Percentiles rank a stretch among this genome's conserved stretches.
Evolutionary conservation across 2,113 vertebrate genomes (phyloP).

Genomic region (Orthonyx spaldingii): DNA sequence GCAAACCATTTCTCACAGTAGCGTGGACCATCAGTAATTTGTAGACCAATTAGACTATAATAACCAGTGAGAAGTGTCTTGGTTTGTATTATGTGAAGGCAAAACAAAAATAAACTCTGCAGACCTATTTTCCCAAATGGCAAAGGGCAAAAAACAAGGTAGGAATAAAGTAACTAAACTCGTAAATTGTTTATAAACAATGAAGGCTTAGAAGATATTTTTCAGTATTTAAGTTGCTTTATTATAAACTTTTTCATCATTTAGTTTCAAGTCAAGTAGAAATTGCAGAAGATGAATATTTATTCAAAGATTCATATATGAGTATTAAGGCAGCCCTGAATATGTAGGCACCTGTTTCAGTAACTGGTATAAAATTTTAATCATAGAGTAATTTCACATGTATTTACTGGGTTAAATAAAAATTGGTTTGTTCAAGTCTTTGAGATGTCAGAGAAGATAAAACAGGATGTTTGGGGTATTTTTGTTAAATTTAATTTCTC

Average conservation of each 20-base stretch:
- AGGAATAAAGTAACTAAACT: background rate
- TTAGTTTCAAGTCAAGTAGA: background rate
- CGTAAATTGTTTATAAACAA: background rate
- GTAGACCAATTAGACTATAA: background rate
- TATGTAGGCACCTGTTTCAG: background rate
- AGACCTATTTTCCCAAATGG: background rate
- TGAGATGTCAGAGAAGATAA: background rate
- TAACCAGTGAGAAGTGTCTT: background rate
- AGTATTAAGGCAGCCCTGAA: background rate
- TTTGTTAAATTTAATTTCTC: background rate
- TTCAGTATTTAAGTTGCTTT: background rate
- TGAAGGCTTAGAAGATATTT: background rate
- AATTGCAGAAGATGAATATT: background rate
- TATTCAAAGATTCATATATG: background rate
- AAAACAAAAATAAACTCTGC: background rate
- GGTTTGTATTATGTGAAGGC: background rate
- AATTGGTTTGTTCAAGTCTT: background rate
- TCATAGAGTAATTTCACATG: background rate
- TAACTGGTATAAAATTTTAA: background rate
- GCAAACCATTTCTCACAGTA: background rate
- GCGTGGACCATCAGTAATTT: background rate
- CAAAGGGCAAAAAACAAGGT: background rate
- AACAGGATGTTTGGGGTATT: accelerated
- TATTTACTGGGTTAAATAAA: background rate
- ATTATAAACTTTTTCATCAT: background rate